Conservation (phyloP, 2,113 vertebrate species). For the Oplegnathus fasciatus region DNA sequence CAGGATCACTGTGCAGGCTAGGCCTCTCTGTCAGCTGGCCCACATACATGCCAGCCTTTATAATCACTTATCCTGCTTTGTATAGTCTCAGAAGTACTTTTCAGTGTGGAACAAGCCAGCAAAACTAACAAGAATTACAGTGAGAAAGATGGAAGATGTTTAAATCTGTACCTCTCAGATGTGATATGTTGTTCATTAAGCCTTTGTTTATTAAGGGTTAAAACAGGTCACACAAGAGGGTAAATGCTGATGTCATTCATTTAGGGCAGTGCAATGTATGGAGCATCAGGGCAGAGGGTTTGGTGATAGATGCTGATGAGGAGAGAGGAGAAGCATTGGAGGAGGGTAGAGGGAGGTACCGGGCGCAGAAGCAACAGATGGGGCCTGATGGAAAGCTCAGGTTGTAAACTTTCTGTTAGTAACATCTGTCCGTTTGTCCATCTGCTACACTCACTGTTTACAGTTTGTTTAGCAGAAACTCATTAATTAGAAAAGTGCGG, state of each 20-base stretch:
- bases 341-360: constrained; percentile 77
- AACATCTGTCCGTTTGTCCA: constrained; percentile 87
- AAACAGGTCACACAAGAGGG: constrained; percentile 42
- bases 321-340: constrained; percentile 67
- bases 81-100: background rate
- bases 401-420: constrained; percentile 86
- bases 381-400: constrained; percentile 81
- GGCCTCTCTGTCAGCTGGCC: constrained; percentile 6
- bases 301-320: constrained; percentile 76
- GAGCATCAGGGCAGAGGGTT: constrained; percentile 33
- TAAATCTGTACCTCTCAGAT: background rate
- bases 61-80: background rate
- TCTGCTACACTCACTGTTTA: constrained; percentile 80
- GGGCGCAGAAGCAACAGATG: constrained; percentile 83
- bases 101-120: background rate
- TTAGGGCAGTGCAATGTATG: background rate
- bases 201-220: constrained; percentile 34
- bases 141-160: background rate
- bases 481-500: constrained; percentile 58
- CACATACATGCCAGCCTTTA: constrained; percentile 8
- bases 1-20: constrained; percentile 13
- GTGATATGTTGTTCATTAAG: constrained; percentile 11
- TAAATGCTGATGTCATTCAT: constrained; percentile 48
- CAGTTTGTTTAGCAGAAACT: constrained; percentile 70
- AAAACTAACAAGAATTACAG: background rate